Conservation (phyloP, 2,888 invertebrate species). For the Lepeophtheirus nordmannii region DNA sequence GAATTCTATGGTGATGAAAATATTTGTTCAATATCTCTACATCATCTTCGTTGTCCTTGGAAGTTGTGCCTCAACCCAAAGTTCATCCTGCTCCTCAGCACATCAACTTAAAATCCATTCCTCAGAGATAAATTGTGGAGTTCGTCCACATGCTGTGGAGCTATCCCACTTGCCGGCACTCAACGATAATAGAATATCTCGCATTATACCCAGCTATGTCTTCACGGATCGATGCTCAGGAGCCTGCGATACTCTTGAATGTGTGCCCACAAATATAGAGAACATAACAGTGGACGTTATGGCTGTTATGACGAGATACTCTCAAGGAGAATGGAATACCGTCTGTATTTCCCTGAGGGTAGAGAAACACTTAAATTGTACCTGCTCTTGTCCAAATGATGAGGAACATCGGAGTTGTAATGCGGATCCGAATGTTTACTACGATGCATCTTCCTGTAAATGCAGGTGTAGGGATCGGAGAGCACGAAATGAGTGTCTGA, state of each 20-base stretch:
- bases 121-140: neutral
- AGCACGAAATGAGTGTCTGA: neutral
- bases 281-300: slow-evolving; percentile 11
- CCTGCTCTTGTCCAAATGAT: neutral
- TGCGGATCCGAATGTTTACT: neutral
- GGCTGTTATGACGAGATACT: neutral
- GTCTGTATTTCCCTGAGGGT: neutral
- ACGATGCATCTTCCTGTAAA: neutral
- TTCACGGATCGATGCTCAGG: slow-evolving; percentile 11
- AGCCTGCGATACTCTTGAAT: slow-evolving; percentile 2
- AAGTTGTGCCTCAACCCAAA: too few species aligned
- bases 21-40: too few species aligned
- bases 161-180: neutral
- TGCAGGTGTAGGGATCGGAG: neutral
- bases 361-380: slow-evolving; percentile 1
- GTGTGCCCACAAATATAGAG: neutral
- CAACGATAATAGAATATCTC: neutral
- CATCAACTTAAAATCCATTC: neutral
- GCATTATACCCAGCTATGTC: neutral
- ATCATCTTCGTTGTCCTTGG: too few species aligned
- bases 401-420: neutral
- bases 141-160: neutral
- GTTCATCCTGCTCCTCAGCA: neutral
- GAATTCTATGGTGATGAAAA: too few species aligned
- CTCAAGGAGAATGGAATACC: slow-evolving; percentile 9